Conservation (phyloP, 2,888 invertebrate species). For the Apoda limacodes region DNA sequence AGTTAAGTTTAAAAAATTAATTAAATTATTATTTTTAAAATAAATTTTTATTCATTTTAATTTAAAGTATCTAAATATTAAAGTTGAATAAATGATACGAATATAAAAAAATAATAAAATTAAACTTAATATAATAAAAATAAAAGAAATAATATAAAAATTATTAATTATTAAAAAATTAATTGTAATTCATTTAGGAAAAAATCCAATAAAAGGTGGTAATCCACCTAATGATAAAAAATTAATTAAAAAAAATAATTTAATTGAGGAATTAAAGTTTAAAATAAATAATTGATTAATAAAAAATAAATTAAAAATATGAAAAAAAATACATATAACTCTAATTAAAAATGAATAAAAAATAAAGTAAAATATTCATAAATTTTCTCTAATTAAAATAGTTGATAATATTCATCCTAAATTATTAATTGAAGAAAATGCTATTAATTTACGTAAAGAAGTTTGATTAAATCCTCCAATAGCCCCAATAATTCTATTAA, state of each 20-base stretch:
- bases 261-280: constrained; percentile 45
- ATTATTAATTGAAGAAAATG: constrained; percentile 73
- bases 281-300: constrained; percentile 62
- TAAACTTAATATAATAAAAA: constrained; percentile 64
- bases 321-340: constrained; percentile 55
- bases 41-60: constrained; percentile 52
- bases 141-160: constrained; percentile 43
- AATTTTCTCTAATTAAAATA: constrained; percentile 51
- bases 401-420: constrained; percentile 67
- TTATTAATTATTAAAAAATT: constrained; percentile 57
- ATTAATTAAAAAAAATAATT: constrained; percentile 63
- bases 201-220: constrained; percentile 72
- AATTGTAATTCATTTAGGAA: constrained; percentile 71
- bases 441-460: constrained; percentile 68
- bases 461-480: constrained; percentile 67
- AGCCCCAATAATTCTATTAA: constrained; percentile 57
- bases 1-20: constrained; percentile 34
- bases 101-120: constrained; percentile 70
- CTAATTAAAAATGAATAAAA: constrained; percentile 55
- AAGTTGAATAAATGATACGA: constrained; percentile 57
- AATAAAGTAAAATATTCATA: constrained; percentile 55
- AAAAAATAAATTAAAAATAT: constrained; percentile 55
- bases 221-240: constrained; percentile 70
- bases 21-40: constrained; percentile 37
- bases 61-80: constrained; percentile 59